Base-by-base conservation (phyloP, 53 echinoderm and acorn worm species). In the Pentamera pediparva region DNA sequence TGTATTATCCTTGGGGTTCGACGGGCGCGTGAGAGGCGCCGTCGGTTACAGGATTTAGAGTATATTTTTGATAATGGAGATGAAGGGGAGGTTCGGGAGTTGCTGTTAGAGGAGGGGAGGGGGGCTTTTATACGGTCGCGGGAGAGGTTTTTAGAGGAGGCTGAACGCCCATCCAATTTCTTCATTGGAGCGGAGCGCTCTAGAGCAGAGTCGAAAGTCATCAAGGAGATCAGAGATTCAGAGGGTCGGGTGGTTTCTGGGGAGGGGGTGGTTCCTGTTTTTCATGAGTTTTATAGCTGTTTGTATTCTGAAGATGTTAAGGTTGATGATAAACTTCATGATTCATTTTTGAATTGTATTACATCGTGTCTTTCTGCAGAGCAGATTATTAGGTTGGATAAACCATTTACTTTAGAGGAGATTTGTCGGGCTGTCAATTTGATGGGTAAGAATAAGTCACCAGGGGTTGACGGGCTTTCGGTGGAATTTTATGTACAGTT, bases 401-500 rank as follows among this genome's bases (percentile, higher is more conserved):
- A n/a, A n/a, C n/a, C n/a, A n/a, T n/a, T n/a, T n/a, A n/a, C n/a
- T n/a, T n/a, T n/a, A n/a, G n/a, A n/a, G n/a, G n/a, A n/a, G n/a
- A n/a, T n/a, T n/a, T n/a, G n/a, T n/a, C n/a, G n/a, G n/a, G n/a
- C n/a, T n/a, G n/a, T n/a, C n/a, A n/a, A n/a, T n/a, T n/a, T n/a
- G n/a, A n/a, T n/a, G n/a, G n/a, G n/a, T n/a, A n/a, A n/a, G n/a
- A n/a, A n/a, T n/a, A n/a, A n/a, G n/a, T 70, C 81, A 3, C 87
- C 87, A 0, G 82, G 87, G 2, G 72, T 82, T 30, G 82, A 87
- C 24, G 87, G 82, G 7, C 35, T 86, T 10, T 56, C 81, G 1
- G 13, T 43, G 3, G 87, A 82, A 64, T 87, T 87, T 63, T 76
- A 82, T 34, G 15, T 32, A 19, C 7, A 43, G 25, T 83, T 75